These are phyloP conservation scores for Hippopotamus amphibius DNA, from an alignment of 2,113 vertebrate genomes.

Conservation along the genomic window DNA sequence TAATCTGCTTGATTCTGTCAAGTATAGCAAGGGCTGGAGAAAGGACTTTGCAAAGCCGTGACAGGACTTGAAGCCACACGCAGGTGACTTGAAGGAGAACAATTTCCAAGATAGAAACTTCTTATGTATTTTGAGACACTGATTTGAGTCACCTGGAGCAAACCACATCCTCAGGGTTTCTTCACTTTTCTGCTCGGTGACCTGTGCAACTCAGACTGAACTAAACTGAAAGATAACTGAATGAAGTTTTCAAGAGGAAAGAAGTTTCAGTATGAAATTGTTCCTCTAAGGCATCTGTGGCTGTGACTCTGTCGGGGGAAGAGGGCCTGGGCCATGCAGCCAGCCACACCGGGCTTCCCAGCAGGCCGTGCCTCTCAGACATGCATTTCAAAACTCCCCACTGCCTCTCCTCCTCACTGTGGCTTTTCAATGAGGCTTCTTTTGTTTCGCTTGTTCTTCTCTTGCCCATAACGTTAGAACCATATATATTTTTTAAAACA, in stretches of 20 bases:
- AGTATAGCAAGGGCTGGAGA: neutral
- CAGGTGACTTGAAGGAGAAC: neutral
- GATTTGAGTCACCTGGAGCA: neutral
- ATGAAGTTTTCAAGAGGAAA: neutral
- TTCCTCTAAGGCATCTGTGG: neutral
- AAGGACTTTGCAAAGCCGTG: neutral
- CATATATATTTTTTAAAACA: neutral
- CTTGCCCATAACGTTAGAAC: neutral
- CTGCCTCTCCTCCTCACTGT: neutral
- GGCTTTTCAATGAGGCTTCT: neutral
- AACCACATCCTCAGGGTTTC: neutral
- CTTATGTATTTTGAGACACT: neutral
- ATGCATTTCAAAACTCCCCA: neutral
- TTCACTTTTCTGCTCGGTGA: neutral
- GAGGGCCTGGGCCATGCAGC: fast-evolving
- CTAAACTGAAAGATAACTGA: neutral
- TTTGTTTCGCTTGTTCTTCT: neutral
- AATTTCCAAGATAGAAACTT: neutral
- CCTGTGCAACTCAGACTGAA: neutral
- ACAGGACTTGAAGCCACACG: neutral
- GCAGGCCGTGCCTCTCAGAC: neutral
- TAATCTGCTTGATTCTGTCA: neutral
- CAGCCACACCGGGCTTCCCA: neutral
- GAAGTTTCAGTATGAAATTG: neutral
- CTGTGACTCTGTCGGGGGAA: neutral